Base-by-base conservation (phyloP, 2,113 vertebrate genomes). In the Agelaius tricolor region DNA sequence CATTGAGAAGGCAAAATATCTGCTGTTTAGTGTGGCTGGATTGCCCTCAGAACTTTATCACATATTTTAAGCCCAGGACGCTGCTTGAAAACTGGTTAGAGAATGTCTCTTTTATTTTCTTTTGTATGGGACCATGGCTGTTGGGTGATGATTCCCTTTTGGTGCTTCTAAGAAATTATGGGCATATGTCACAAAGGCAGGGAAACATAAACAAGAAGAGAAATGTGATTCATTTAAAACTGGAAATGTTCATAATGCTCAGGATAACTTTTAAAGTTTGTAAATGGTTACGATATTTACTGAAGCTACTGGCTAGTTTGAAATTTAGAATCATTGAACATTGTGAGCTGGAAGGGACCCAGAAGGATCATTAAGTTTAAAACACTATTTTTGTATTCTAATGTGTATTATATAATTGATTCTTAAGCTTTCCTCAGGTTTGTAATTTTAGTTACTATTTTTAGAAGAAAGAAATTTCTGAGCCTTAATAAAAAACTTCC, bases 211-310 rank as follows among this genome's bases (percentile, higher is more conserved):
- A 19, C 28, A 22, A 51, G 58, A 23, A 8, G 22, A 26, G 8
- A 68, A 62, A 37, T 2, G 5, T 22, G 21, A 10, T 19, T 59
- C 1, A 16, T 20, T 87, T 67, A 8, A 55, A 86, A 77, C 31
- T 41, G 1, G 10, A 55, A 55, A 44, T 0, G 9, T 30, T 62
- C 4, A 8, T 13, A 20, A 12, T 49, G 12, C 9, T 30, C 33
- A 79, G 33, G 31, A 54, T 10, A 12, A 33, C 73, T 65, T 15
- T 9, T 11, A 15, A 79, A 20, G 14, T 54, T 55, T 19, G 6
- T n/a, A 30, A 4, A 13, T 43, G 24, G 8, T 8, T 44, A 41
- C 0, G 1, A 1, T 72, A 28, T 66, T 82, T 8, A 17, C 5
- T 49, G 15, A 51, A 82, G 10, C 7, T 37, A 31, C 6, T 55